These are phyloP conservation scores for Phorcus lineatus DNA, from an alignment of 2,888 invertebrate species.

Conservation along the genomic window DNA sequence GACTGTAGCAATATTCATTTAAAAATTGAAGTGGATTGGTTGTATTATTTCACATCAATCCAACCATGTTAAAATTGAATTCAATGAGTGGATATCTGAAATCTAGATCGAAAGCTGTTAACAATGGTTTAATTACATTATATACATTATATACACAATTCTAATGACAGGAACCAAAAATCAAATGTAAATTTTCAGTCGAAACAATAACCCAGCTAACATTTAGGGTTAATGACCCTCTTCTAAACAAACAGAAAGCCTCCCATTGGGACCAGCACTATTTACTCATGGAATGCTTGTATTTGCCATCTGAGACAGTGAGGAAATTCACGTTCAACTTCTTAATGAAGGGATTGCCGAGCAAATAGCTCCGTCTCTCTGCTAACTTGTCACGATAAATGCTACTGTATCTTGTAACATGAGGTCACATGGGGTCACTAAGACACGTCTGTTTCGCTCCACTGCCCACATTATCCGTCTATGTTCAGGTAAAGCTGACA, in stretches of 20 bases:
- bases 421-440: neutral
- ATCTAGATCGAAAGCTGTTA: no score
- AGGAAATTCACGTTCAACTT: slow-evolving; percentile 7
- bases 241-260: slow-evolving; percentile 1
- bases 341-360: neutral
- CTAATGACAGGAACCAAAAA: neutral
- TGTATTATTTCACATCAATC: no score
- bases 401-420: neutral
- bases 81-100: no score
- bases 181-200: neutral
- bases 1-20: no score
- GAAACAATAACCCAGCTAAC: neutral
- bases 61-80: no score
- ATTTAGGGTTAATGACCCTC: neutral
- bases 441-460: neutral
- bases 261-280: neutral
- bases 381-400: neutral
- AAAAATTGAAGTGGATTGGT: no score
- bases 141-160: no score
- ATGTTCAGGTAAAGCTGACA: no score
- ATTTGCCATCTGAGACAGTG: slow-evolving; percentile 5
- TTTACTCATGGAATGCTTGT: neutral
- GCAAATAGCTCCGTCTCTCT: neutral
- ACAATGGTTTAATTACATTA: no score
- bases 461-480: neutral